Percentiles rank a stretch among this genome's conserved stretches.
phyloP scores from a whole-genome alignment of 1,140 invertebrate genomes.

The Brachionus rotundiformis region DNA sequence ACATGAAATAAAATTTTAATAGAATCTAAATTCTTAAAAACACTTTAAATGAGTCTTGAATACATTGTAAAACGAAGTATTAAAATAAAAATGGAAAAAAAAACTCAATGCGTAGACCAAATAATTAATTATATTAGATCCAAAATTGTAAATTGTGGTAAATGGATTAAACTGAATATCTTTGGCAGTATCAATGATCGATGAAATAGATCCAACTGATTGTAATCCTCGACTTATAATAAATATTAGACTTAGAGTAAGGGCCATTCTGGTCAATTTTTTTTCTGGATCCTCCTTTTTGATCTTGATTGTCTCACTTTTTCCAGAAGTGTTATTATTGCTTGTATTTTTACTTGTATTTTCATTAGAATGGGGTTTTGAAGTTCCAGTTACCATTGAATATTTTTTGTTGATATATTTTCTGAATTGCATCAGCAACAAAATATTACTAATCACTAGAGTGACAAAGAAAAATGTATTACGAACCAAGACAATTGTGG shows the following conservation, averaged over 20 bases:
- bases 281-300: conserved; percentile 27
- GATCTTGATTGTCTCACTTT: neutral
- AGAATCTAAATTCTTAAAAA: no score
- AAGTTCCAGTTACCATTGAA: no score
- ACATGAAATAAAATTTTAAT: no score
- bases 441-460: neutral
- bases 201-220: neutral
- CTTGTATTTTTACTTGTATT: no score
- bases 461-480: neutral
- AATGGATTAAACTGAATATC: conserved; percentile 13
- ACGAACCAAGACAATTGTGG: neutral
- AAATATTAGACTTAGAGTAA: neutral
- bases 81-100: conserved; percentile 10
- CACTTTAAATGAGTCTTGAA: no score
- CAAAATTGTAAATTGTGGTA: conserved; percentile 11
- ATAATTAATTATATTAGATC: neutral
- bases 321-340: no score
- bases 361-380: no score
- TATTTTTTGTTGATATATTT: conserved; percentile 24
- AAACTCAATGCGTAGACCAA: neutral
- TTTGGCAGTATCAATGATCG: neutral
- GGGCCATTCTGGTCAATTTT: neutral
- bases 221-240: neutral
- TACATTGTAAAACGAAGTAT: neutral
- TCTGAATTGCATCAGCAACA: neutral